phyloP scores from a whole-genome alignment of 1,140 invertebrate species.

The Diachasma alloeum region DNA sequence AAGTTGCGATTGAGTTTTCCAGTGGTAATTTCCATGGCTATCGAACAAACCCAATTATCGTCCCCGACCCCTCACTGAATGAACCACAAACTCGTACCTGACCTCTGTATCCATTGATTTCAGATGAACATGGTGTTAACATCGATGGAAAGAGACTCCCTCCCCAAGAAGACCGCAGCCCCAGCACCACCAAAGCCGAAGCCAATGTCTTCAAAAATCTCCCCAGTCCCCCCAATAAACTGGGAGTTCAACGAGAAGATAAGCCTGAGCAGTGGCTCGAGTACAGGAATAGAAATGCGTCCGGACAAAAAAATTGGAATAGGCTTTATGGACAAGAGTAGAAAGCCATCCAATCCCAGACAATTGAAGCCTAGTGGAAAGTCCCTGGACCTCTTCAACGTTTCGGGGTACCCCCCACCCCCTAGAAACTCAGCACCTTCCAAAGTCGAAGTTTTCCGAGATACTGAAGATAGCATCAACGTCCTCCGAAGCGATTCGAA shows the following conservation, averaged over 20 bases:
- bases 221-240: conserved; percentile 45
- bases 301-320: conserved; percentile 49
- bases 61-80: too few relatives aligned
- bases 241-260: conserved; percentile 63
- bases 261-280: conserved; percentile 59
- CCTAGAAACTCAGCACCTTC: neutral
- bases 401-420: conserved; percentile 41
- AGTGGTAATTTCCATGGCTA: too few relatives aligned
- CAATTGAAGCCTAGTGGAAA: conserved; percentile 9
- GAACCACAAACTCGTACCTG: too few relatives aligned
- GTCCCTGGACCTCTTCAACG: conserved; percentile 49
- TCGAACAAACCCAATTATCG: too few relatives aligned
- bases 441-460: neutral
- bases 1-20: too few relatives aligned
- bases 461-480: conserved; percentile 22
- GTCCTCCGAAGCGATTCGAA: conserved; percentile 47
- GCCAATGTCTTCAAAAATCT: neutral
- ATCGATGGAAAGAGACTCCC: neutral
- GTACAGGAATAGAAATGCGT: conserved; percentile 47
- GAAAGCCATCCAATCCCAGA: conserved; percentile 14
- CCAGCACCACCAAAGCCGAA: neutral
- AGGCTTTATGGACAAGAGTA: conserved; percentile 45
- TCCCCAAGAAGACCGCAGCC: neutral
- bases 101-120: neutral
- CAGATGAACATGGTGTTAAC: neutral